A percentile compares a stretch with the other conserved stretches of the same genome.
These are phyloP conservation scores for Baronia brevicornis DNA, from an alignment of 2,888 invertebrate species.

Conservation along the genomic window DNA sequence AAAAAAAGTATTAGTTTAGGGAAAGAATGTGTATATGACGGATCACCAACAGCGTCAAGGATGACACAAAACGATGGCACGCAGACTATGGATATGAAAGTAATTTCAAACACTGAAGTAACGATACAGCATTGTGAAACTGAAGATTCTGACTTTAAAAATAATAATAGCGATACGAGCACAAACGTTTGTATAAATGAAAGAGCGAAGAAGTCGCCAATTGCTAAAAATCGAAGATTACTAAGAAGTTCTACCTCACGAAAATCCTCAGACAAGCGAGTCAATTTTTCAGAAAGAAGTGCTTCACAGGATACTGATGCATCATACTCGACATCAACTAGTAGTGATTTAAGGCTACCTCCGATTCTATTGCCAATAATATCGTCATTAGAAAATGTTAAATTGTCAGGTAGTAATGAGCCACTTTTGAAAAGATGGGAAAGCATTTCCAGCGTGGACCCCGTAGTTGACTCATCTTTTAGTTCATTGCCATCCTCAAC, in stretches of 20 bases:
- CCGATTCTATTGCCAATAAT: conserved; percentile 83
- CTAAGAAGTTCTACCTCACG: conserved; percentile 65
- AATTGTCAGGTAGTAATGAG: conserved; percentile 51
- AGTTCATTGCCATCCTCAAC: conserved; percentile 74
- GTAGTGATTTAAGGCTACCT: conserved; percentile 79
- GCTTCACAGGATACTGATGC: conserved; percentile 78
- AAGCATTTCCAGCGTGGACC: conserved; percentile 82
- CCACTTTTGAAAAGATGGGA: conserved; percentile 72
- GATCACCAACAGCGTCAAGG: conserved; percentile 25
- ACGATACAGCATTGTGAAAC: conserved; percentile 43
- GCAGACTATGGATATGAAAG: conserved; percentile 39
- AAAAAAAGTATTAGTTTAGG: conserved; percentile 44
- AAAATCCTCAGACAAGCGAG: conserved; percentile 63
- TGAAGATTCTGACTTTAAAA: conserved; percentile 49
- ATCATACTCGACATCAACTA: conserved; percentile 76
- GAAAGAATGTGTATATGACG: conserved; percentile 46
- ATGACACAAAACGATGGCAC: conserved; percentile 31
- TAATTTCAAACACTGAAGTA: conserved; percentile 46
- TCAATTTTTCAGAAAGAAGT: conserved; percentile 71
- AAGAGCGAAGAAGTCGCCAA: conserved; percentile 23
- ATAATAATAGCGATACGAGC: conserved; percentile 38
- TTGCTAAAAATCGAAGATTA: conserved; percentile 41
- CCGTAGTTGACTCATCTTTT: conserved; percentile 80
- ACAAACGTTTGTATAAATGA: conserved; percentile 32
- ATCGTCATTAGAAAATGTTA: conserved; percentile 76